A percentile compares a stretch with the other conserved stretches of the same genome.
These are phyloP conservation scores for Acrocephalus scirpaceus DNA, from an alignment of 2,797 vertebrate genomes.

Conservation along the genomic window DNA sequence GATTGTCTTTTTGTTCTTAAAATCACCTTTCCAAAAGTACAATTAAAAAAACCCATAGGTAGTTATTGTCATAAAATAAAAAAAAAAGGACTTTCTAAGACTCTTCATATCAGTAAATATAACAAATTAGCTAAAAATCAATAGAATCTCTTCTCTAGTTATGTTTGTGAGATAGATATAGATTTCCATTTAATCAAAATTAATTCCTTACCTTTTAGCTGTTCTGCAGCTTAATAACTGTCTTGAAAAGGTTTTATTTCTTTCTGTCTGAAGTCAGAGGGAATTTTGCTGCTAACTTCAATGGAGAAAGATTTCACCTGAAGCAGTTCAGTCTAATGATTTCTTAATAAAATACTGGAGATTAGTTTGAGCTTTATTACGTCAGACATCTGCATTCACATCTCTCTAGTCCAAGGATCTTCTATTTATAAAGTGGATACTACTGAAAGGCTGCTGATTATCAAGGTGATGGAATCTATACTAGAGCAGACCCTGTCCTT, in stretches of 20 bases:
- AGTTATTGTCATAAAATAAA: neutral
- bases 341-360: conserved; percentile 30
- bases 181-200: conserved; percentile 44
- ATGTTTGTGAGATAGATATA: neutral
- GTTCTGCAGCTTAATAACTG: neutral
- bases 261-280: neutral
- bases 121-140: conserved; percentile 12
- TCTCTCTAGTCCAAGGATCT: neutral
- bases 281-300: conserved; percentile 8
- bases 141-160: neutral
- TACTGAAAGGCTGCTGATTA: neutral
- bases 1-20: neutral
- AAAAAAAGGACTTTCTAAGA: neutral
- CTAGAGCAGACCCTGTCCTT: neutral
- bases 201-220: conserved; percentile 10
- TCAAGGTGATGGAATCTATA: neutral
- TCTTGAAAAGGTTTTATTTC: conserved; percentile 2
- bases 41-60: neutral
- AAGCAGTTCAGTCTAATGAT: conserved; percentile 16
- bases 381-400: neutral
- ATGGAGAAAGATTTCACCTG: neutral
- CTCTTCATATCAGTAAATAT: neutral
- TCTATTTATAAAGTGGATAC: neutral
- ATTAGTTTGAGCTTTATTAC: neutral
- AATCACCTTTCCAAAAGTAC: neutral